Conservation (phyloP, 1,140 invertebrate genomes). For the Lethrus apterus region DNA sequence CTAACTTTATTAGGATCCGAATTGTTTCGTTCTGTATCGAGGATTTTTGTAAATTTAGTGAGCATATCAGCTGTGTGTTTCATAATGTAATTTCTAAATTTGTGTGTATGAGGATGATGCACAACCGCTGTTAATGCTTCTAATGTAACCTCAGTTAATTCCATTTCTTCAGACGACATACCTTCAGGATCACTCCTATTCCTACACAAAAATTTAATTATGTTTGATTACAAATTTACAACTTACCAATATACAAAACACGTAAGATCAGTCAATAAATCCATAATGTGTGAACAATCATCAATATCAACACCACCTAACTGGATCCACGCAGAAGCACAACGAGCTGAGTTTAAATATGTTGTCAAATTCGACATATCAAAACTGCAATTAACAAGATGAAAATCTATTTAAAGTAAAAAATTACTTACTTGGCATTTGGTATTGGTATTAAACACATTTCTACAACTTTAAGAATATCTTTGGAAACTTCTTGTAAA, state of each 20-base stretch:
- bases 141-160: constrained; percentile 52
- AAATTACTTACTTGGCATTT: constrained; percentile 31
- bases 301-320: constrained; percentile 37
- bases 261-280: constrained; percentile 37
- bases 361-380: constrained; percentile 41
- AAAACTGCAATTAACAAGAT: constrained; percentile 27
- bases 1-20: constrained; percentile 34
- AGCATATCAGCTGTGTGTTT: constrained; percentile 33
- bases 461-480: constrained; percentile 39
- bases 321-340: constrained; percentile 57
- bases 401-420: constrained; percentile 8
- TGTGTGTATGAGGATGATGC: constrained; percentile 32
- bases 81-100: constrained; percentile 30
- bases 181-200: constrained; percentile 40
- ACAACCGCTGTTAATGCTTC: constrained; percentile 49
- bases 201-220: constrained; percentile 24
- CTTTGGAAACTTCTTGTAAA: constrained; percentile 42
- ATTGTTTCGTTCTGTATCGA: constrained; percentile 30
- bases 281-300: constrained; percentile 32
- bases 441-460: constrained; percentile 39
- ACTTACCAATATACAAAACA: constrained; percentile 39
- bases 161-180: constrained; percentile 46
- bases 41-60: constrained; percentile 39
- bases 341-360: constrained; percentile 49
- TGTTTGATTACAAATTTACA: neutral